Conservation (phyloP, 2,888 invertebrate species). For the Seladonia tumulorum region DNA sequence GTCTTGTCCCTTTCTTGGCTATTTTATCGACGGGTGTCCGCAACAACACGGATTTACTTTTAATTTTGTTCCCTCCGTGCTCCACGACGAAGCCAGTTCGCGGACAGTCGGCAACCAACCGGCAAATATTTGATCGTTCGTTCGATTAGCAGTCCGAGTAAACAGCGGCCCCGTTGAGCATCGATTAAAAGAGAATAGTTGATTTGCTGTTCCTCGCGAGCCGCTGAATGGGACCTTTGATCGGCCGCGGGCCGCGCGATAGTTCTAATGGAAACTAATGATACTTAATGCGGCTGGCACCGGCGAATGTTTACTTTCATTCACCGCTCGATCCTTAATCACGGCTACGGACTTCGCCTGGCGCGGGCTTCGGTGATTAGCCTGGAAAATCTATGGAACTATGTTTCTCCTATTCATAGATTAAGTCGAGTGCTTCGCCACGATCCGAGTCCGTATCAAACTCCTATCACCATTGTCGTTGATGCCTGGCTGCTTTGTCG, state of each 20-base stretch:
- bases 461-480: not conserved
- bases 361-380: not conserved
- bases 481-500: not conserved
- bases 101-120: conserved; percentile 36
- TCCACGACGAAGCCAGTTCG: conserved; percentile 52
- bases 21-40: conserved; percentile 54
- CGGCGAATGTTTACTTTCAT: conserved; percentile 39
- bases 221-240: conserved; percentile 44
- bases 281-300: conserved; percentile 21
- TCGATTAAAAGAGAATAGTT: conserved; percentile 55
- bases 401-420: not conserved
- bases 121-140: conserved; percentile 74
- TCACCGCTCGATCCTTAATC: conserved; percentile 30
- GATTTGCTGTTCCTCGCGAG: conserved; percentile 31
- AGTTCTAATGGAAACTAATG: conserved; percentile 45
- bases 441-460: not conserved
- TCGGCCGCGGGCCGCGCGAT: conserved; percentile 29
- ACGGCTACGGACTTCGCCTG: not conserved
- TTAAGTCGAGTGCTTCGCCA: not conserved
- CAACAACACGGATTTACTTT: conserved; percentile 66
- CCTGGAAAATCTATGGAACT: conserved; percentile 10
- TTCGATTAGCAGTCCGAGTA: conserved; percentile 57
- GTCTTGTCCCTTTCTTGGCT: not conserved
- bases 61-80: conserved; percentile 71
- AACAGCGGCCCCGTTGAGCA: conserved; percentile 24